Evolutionary conservation across 2,888 invertebrate genomes (phyloP), one percentile per base, ranked within the genome.

Genomic region (Coleophora flavipennella): DNA sequence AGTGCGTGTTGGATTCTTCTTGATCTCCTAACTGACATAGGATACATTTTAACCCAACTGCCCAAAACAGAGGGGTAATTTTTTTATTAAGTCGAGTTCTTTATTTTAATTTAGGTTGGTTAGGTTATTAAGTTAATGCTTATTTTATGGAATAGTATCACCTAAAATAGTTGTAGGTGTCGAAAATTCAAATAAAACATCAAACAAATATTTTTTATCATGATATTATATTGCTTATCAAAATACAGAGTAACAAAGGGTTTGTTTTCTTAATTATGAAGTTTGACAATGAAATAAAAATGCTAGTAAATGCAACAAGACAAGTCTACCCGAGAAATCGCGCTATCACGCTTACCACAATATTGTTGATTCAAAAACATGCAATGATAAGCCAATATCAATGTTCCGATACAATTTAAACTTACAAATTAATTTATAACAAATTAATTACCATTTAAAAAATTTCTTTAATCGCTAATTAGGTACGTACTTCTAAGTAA

Each of bases 241-340:
- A 67, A 77, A 67, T 81, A 83, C 71, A 76, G 72, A 77, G 70
- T 78, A 83, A 83, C 81, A 83, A 76, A 77, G 56, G 62, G 69
- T 68, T 69, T 66, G 68, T 77, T n/a, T 67, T 69, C 72, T 67
- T 71, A 74, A 64, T 69, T 72, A 69, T 62, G 71, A 68, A 68
- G 64, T 62, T 72, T 71, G 72, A 75, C 57, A 67, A 68, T 67
- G 66, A 59, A 66, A 63, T 69, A 62, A 65, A 84, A 83, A 84
- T 83, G 81, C 84, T 83, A 78, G 67, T 84, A 84, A 84, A 84
- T 84, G 84, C 84, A 83, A 78, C 65, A 64, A n/a, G 68, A 75
- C 64, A 73, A 67, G 67, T 67, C 62, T 60, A 64, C 70, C 57
- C 62, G 65, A 76, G 73, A 72, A 65, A 73, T 75, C 70, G 80